Conservation (phyloP, 2,888 invertebrate species). For the Taenaris catops region DNA sequence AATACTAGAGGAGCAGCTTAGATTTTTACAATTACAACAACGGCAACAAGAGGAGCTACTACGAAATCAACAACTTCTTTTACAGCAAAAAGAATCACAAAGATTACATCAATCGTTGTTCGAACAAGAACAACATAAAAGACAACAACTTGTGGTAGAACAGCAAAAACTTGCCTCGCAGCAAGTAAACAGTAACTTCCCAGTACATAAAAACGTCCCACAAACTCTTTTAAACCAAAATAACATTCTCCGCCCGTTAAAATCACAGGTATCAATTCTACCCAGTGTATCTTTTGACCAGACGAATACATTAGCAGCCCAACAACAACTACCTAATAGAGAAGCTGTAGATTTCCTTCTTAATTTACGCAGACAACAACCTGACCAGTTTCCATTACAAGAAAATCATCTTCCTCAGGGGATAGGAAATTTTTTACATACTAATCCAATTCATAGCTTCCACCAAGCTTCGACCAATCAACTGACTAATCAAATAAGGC, state of each 20-base stretch:
- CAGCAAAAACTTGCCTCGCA: constrained; percentile 51
- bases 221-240: constrained; percentile 42
- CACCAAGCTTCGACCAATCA: constrained; percentile 47
- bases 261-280: constrained; percentile 65
- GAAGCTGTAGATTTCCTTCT: constrained; percentile 77
- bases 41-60: constrained; percentile 84
- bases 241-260: constrained; percentile 40
- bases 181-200: constrained; percentile 44
- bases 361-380: constrained; percentile 63
- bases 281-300: constrained; percentile 63
- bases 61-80: constrained; percentile 81
- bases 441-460: constrained; percentile 42
- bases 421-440: constrained; percentile 57
- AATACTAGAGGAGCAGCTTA: constrained; percentile 84
- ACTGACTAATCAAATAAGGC: constrained; percentile 42
- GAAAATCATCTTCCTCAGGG: constrained; percentile 71
- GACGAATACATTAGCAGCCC: constrained; percentile 52
- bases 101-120: constrained; percentile 46
- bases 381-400: constrained; percentile 66
- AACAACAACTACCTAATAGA: constrained; percentile 79
- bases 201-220: constrained; percentile 46
- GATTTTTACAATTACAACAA: constrained; percentile 82
- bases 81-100: constrained; percentile 66
- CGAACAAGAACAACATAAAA: constrained; percentile 43
- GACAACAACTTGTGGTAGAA: constrained; percentile 45